Conservation (phyloP, 2,113 vertebrate genomes). For the Pelecanus crispus region DNA sequence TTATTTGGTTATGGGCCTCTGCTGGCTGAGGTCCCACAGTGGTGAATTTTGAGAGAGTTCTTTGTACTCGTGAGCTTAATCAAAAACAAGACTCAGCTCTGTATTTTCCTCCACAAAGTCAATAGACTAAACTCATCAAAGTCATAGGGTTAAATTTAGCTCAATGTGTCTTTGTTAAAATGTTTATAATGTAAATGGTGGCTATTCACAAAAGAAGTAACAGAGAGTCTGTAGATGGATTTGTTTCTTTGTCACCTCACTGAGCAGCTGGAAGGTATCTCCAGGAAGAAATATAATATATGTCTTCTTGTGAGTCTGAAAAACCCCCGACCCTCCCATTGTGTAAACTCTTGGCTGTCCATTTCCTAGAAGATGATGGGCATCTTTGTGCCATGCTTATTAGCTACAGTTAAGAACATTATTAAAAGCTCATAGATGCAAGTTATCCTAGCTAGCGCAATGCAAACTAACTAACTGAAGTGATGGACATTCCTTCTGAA, state of each 20-base stretch:
- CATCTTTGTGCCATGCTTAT: background rate
- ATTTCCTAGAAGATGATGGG: background rate
- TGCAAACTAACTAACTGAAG: background rate
- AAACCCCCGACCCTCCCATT: background rate
- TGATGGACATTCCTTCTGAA: background rate
- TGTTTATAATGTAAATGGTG: background rate
- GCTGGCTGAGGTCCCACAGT: constrained; percentile 27
- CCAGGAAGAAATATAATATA: background rate
- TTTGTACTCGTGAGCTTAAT: constrained; percentile 4
- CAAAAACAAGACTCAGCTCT: constrained; percentile 41
- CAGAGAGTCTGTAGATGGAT: background rate
- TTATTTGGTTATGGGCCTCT: constrained; percentile 20
- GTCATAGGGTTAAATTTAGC: background rate
- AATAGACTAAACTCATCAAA: constrained; percentile 4
- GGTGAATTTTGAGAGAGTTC: constrained; percentile 15
- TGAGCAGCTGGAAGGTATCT: background rate
- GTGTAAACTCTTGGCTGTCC: background rate
- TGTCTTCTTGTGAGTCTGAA: background rate
- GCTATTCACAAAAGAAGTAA: background rate
- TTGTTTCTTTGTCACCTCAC: constrained; percentile 3
- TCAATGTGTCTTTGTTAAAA: constrained; percentile 38
- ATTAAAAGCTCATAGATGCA: background rate
- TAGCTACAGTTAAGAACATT: background rate
- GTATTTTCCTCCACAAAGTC: constrained; percentile 7
- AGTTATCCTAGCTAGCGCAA: background rate